Evolutionary conservation across 2,797 vertebrate species (phyloP), one percentile per base, ranked within the genome.

Genomic region (Tapirus indicus): DNA sequence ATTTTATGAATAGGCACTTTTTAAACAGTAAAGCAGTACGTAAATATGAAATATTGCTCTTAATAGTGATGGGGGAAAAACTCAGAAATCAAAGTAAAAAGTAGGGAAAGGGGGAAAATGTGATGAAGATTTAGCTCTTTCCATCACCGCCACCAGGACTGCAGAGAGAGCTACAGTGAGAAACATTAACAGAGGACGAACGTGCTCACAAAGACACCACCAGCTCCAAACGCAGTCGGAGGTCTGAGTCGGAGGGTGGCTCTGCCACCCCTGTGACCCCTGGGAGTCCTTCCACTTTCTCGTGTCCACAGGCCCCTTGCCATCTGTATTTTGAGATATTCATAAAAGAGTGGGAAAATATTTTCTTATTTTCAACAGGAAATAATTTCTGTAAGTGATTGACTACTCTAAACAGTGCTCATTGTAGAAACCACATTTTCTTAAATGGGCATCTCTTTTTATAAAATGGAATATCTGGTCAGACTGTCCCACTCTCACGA

Each of bases 241-340:
- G 25, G n/a, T 2, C 82, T 71, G 97, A 47, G 44, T 72, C 52
- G 88, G 62, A 96, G 41, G 80, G 88, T 66, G 86, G 94, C 96
- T 96, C 97, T 88, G 92, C 89, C 98, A 74, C 85, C 93, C 56
- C 14, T 69, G 10, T 91, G 52, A 89, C 68, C 98, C 91, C 62
- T 12, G 82, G 89, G 21, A 92, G 58, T 87, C 96, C 93, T 83
- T 97, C 92, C 82, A 88, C 35, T 49, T 94, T 88, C 97, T 94
- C 44, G 35, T 9, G 62, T 27, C 82, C 35, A 6, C 9, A 97
- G 98, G 95, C 89, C 82, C 68, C 83, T 96, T 79, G 97, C 97
- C 97, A 92, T 47, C 74, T 98, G 88, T 98, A 97, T 98, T 98
- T 98, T 94, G 94, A 98, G 72, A 89, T 93, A 18, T 94, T 97